Base-by-base conservation (phyloP, 1,140 invertebrate species). In the Panulirus ornatus region DNA sequence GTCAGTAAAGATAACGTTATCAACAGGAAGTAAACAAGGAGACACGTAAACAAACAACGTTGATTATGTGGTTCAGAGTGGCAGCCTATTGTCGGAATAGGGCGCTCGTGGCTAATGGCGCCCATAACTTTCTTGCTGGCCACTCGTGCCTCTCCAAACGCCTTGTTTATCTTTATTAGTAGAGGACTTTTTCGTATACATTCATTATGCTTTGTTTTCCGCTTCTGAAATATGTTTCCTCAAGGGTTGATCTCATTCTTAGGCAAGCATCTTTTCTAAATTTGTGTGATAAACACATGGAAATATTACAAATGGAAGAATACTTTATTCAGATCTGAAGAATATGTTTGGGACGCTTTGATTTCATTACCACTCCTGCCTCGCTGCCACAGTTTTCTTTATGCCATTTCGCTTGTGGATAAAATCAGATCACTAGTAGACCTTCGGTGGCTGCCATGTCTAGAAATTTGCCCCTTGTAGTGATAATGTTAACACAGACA, bases 131-230 rank as follows among this genome's bases (percentile, higher is more conserved):
- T n/a, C 88, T 83, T 82, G 38, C 79, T 81, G 66, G 71, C 79
- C 88, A 89, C 42, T 81, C 42, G 66, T 36, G 58, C 76, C 66
- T 89, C 88, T 76, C 58, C 88, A 76, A 89, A 82, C 88, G 79
- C 79, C 88, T 83, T 84, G 88, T 89, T 42, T 81, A 70, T 89
- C 88, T 89, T 81, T 84, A 89, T 89, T 89, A 89, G 81, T 40
- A 0, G 86, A 47, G 47, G 30, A 47, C 14, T 88, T 71, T 71
- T 88, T 88, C 76, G 58, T 47, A 82, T 71, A 75, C 47, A 84
- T 73, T 63, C 88, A 84, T 75, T 76, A 54, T 42, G 38, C 34
- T 83, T 27, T 81, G 47, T 63, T 63, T n/a, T n/a, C n/a, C n/a
- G n/a, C n/a, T n/a, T n/a, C n/a, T n/a, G n/a, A n/a, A n/a, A n/a